Conservation (phyloP, 2,797 vertebrate genomes). For the Gymnothorax reevesii region DNA sequence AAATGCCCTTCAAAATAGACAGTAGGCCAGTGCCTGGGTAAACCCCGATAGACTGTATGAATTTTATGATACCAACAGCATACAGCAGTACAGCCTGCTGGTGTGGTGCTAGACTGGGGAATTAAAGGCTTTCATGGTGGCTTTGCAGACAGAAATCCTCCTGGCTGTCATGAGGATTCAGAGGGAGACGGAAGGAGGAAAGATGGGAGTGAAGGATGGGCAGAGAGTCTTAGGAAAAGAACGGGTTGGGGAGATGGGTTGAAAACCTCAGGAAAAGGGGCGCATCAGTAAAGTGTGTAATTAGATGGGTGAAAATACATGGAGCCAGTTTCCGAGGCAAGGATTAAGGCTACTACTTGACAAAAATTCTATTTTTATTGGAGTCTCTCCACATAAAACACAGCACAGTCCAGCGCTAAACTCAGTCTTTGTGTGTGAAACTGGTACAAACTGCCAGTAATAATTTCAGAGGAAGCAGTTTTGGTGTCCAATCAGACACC, state of each 20-base stretch:
- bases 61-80: conserved; percentile 9
- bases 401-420: too few species aligned
- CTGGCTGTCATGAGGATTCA: background rate
- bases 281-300: background rate
- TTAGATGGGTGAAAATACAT: background rate
- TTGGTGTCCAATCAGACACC: background rate
- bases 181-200: background rate
- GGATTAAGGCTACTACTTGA: too few species aligned
- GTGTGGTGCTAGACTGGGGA: background rate
- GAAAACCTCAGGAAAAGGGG: background rate
- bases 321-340: too few species aligned
- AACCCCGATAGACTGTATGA: background rate
- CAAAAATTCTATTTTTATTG: too few species aligned
- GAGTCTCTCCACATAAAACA: too few species aligned
- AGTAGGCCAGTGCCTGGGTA: too few species aligned
- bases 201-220: background rate
- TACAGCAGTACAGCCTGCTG: background rate
- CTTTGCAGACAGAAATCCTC: background rate
- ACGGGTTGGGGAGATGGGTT: background rate
- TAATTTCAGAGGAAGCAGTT: background rate
- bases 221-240: background rate
- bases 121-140: background rate
- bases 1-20: too few species aligned
- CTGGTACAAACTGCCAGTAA: background rate
- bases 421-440: too few species aligned